Conservation (phyloP, 2,113 vertebrate genomes). For the Mustela lutreola region DNA sequence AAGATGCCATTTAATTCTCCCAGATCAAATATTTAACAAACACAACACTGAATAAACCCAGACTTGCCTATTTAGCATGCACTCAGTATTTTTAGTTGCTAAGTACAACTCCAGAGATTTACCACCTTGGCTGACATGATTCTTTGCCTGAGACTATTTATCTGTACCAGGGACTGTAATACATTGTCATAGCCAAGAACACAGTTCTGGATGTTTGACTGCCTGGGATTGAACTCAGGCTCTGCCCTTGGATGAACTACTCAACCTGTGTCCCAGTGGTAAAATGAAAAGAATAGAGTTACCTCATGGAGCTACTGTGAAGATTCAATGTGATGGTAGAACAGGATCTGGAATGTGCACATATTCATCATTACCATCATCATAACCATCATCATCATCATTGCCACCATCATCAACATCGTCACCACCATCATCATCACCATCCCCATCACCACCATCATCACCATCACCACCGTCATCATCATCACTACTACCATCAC, state of each 20-base stretch:
- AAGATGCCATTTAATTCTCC: conserved; percentile 72
- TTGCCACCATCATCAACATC: background rate
- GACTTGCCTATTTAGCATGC: conserved; percentile 23
- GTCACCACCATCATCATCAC: accelerated
- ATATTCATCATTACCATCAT: background rate
- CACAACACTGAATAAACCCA: conserved; percentile 37
- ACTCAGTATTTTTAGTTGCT: conserved; percentile 16
- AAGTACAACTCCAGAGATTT: background rate
- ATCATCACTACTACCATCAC: too few relatives aligned
- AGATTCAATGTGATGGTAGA: background rate
- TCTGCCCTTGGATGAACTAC: background rate
- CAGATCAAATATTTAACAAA: conserved; percentile 81
- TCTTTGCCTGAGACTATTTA: background rate
- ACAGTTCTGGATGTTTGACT: background rate
- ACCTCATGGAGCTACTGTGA: background rate
- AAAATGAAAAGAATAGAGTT: background rate
- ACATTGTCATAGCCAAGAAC: background rate
- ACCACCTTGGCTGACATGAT: background rate
- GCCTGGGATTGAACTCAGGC: background rate
- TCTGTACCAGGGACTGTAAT: background rate
- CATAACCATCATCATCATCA: background rate
- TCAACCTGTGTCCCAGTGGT: too few relatives aligned
- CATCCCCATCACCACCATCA: accelerated
- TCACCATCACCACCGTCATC: too few relatives aligned
- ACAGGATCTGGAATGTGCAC: background rate